A percentile compares a stretch with the other conserved stretches of the same genome.
These are phyloP conservation scores for Tolmerus cingulatus DNA, from an alignment of 2,888 invertebrate species.

Conservation along the genomic window DNA sequence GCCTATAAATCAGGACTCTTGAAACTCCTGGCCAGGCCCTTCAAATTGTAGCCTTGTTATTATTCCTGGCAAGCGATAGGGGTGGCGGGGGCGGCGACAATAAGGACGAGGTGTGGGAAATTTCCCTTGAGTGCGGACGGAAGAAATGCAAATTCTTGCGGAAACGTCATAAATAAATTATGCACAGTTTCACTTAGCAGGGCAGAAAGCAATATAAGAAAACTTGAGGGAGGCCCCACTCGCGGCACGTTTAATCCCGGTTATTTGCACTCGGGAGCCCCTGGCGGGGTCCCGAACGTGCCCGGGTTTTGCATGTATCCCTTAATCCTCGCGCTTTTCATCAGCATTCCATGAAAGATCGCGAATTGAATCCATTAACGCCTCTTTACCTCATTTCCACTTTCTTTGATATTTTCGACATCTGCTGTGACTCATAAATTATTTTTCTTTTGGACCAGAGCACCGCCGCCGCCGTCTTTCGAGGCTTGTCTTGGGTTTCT, in stretches of 20 bases:
- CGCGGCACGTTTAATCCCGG: neutral
- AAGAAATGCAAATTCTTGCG: slow-evolving; percentile 4
- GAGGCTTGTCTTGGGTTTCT: neutral
- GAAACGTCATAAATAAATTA: slow-evolving; percentile 19
- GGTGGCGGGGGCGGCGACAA: neutral
- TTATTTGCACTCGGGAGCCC: neutral
- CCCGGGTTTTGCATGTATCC: neutral
- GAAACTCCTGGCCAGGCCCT: neutral
- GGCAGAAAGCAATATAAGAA: neutral
- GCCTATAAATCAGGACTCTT: neutral
- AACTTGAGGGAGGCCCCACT: neutral
- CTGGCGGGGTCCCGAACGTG: neutral
- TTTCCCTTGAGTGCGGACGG: neutral
- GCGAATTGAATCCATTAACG: slow-evolving; percentile 37
- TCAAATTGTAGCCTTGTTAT: neutral
- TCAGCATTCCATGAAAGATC: slow-evolving; percentile 21
- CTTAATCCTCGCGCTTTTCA: slow-evolving; percentile 6
- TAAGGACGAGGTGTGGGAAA: neutral
- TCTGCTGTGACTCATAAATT: slow-evolving; percentile 27
- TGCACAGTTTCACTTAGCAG: slow-evolving; percentile 9
- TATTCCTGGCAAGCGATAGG: neutral
- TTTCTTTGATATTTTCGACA: slow-evolving; percentile 31
- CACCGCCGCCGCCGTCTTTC: neutral
- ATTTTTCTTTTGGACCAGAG: neutral
- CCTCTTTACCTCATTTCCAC: slow-evolving; percentile 26